A percentile compares a stretch with the other conserved stretches of the same genome.
These are phyloP conservation scores for Apamea sordens DNA, from an alignment of 2,888 invertebrate species.

Conservation along the genomic window DNA sequence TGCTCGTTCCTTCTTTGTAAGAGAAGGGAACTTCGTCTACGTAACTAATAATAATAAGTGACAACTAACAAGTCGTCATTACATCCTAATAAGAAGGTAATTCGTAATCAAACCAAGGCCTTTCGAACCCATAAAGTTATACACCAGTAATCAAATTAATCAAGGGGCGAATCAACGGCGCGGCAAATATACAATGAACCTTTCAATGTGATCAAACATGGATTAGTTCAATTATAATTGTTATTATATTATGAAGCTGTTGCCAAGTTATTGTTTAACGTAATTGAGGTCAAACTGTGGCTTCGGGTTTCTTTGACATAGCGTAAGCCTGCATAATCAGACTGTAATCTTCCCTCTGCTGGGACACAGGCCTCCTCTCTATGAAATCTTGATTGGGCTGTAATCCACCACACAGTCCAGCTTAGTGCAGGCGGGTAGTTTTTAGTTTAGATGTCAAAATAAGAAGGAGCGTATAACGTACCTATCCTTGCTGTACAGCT, in stretches of 20 bases:
- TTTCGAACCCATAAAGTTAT: conserved; percentile 15
- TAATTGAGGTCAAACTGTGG: background rate
- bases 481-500: background rate
- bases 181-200: conserved; percentile 23
- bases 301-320: background rate
- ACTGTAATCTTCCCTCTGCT: background rate
- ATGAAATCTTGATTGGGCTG: background rate
- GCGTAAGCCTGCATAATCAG: background rate
- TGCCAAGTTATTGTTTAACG: background rate
- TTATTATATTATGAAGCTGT: background rate
- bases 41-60: background rate
- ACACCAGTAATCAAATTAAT: conserved; percentile 36
- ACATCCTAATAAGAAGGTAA: background rate
- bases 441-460: background rate
- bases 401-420: too few relatives aligned
- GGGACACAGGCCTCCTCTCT: background rate
- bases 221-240: conserved; percentile 15
- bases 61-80: background rate
- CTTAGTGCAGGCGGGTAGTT: too few relatives aligned
- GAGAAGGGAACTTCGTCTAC: background rate
- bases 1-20: background rate
- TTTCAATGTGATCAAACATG: conserved; percentile 10
- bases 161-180: conserved; percentile 12
- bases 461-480: background rate
- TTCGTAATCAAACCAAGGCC: conserved; percentile 7